Evolutionary conservation across 2,888 invertebrate species (phyloP).

Genomic region (Drosophila heteroneura): DNA sequence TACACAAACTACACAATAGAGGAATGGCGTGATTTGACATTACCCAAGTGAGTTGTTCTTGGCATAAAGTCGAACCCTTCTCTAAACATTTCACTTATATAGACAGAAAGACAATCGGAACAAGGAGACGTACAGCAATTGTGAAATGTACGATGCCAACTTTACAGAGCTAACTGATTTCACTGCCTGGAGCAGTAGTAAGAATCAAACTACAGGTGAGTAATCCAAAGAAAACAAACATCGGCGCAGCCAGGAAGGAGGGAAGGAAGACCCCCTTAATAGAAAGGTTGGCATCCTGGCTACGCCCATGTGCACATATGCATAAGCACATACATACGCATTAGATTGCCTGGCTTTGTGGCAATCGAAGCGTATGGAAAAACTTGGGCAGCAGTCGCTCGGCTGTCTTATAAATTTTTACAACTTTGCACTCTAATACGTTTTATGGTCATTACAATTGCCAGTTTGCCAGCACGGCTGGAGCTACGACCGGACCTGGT

Average conservation of each 20-base stretch:
- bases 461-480: constrained; percentile 87
- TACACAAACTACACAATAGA: constrained; percentile 85
- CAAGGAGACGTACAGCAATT: constrained; percentile 84
- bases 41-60: constrained; percentile 86
- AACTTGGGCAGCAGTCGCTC: constrained; percentile 48
- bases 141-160: constrained; percentile 86
- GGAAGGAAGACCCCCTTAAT: background rate
- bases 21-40: constrained; percentile 86
- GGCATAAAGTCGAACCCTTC: background rate
- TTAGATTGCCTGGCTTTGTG: constrained; percentile 34
- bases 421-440: constrained; percentile 82
- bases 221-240: background rate
- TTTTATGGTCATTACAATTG: constrained; percentile 69
- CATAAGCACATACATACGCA: background rate
- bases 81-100: background rate
- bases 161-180: constrained; percentile 79
- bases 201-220: constrained; percentile 77
- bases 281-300: background rate
- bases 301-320: constrained; percentile 5
- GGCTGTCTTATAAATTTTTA: constrained; percentile 74
- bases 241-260: background rate
- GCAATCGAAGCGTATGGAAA: constrained; percentile 33
- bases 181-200: constrained; percentile 70
- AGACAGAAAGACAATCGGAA: constrained; percentile 84
- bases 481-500: constrained; percentile 87